Conservation (phyloP, 1,140 invertebrate genomes). For the Neodiprion virginianus region DNA sequence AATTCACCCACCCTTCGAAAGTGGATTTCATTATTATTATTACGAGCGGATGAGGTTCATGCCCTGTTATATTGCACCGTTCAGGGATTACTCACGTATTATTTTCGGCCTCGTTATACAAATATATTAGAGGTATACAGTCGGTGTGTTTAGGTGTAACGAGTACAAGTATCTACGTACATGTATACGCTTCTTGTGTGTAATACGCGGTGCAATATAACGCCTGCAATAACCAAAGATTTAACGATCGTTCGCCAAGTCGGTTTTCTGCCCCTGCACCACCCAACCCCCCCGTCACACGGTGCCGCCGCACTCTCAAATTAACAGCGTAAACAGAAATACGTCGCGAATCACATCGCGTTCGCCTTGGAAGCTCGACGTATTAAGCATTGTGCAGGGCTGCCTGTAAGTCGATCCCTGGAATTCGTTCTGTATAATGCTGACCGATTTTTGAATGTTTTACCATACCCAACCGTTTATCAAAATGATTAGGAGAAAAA, state of each 20-base stretch:
- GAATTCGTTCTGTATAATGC: too few species aligned
- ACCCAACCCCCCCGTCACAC: not conserved
- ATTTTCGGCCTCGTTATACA: not conserved
- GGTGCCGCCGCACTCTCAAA: not conserved
- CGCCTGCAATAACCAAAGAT: constrained; percentile 4
- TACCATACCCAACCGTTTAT: too few species aligned
- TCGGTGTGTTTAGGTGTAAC: too few species aligned
- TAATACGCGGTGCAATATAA: not conserved
- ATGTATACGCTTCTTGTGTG: too few species aligned
- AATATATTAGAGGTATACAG: not conserved
- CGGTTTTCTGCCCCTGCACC: not conserved
- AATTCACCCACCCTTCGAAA: too few species aligned
- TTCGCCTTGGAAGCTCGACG: too few species aligned
- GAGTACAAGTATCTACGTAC: too few species aligned
- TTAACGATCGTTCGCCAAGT: not conserved
- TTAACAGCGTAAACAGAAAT: constrained; percentile 5
- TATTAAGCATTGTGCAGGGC: too few species aligned
- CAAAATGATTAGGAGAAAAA: too few species aligned
- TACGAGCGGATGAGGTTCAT: not conserved
- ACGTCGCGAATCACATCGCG: not conserved
- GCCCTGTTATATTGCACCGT: not conserved
- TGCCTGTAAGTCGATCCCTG: too few species aligned
- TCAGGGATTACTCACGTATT: not conserved
- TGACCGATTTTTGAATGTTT: too few species aligned
- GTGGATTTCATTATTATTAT: too few species aligned